Base-by-base conservation (phyloP, 2,888 invertebrate species). In the Ephialtes manifestator region DNA sequence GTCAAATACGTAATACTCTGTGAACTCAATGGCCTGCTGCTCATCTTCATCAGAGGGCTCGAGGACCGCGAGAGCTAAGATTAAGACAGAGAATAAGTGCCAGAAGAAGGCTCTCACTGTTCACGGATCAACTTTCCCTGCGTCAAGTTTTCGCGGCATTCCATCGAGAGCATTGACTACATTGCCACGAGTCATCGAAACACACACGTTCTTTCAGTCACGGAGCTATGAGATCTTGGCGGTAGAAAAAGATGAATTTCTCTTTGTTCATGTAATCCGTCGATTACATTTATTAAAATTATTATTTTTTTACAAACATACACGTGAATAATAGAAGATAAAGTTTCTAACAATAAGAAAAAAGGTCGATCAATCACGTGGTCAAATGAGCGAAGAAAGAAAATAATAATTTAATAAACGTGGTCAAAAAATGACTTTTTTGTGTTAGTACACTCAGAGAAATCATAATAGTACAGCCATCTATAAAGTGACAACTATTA, bases 31-130 rank as follows among this genome's bases (percentile, higher is more conserved):
- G 46, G 13, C 68, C 67, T 18, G 51, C 58, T 82, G 60, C 35
- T 82, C 48, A 72, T 75, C 65, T 20, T 83, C 71, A 51, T 81
- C 70, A 67, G 35, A 20, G 24, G 51, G 46, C 13, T 63, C 53
- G 63, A 55, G 63, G 60, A 35, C 31, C 58, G 68, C 68, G 18
- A 58, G 65, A n/a, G 28, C 75, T 18, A 53, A 48, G 68, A 79
- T 75, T 63, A 63, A 74, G 74, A 79, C 63, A 10, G 68, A 15
- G 60, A 51, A 43, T 75, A 46, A 55, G 48, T 46, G 55, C 51
- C 80, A 51, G 72, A 83, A 80, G 39, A 86, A 86, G 74, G 79
- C 80, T 63, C 70, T 72, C 80, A 82, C 77, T 86, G 84, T 86
- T 82, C 74, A 48, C 80, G 65, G 79, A 75, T 81, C 46, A 79